Evolutionary conservation across 2,797 vertebrate genomes (phyloP), one percentile per base, ranked within the genome.

Genomic region (Pangasius larnaudii): DNA sequence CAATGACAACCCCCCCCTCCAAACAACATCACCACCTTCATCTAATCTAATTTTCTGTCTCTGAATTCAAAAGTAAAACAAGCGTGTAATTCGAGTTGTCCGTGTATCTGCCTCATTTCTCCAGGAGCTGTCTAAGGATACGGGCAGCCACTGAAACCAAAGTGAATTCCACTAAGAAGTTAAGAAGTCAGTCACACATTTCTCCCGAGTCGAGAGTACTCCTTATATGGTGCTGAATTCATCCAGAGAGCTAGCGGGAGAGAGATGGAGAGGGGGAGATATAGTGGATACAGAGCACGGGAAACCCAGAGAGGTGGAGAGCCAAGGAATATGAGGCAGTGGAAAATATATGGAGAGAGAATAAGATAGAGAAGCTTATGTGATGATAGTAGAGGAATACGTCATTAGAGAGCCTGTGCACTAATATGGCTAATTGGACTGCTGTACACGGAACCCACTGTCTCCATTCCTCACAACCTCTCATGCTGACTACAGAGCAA

Each of bases 111-210:
- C 85, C 78, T 88, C 92, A 86, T 93, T 85, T 91, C 78, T 75
- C 51, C 85, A 86, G 80, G 36, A 87, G 59, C 87, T 92, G 75
- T 93, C 88, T 92, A 79, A 90, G 85, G 88, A 91, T 90, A 85
- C 39, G 65, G 83, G 65, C 83, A 77, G 22, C 0, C 13, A 78
- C 85, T 42, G 67, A 81, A 86, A 85, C 79, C 63, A 86, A 39
- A 87, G 39, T 72, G 86, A 90, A 80, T 39, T 19, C 42, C 90
- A 86, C 89, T 87, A 91, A 89, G 88, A 92, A 89, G 90, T 90
- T 87, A 91, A 89, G 88, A 92, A 89, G 90, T 90, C 79, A 92
- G 79, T 71, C 83, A 85, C 90, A 81, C 63, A 86, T 93, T 92
- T 92, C 84, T 89, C 89, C 93, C 61, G 85, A 85, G 89, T 85